Percentiles rank a stretch among this genome's conserved stretches.
Evolutionary conservation across 1,140 invertebrate genomes (phyloP).

Genomic region (Contarinia nasturtii): DNA sequence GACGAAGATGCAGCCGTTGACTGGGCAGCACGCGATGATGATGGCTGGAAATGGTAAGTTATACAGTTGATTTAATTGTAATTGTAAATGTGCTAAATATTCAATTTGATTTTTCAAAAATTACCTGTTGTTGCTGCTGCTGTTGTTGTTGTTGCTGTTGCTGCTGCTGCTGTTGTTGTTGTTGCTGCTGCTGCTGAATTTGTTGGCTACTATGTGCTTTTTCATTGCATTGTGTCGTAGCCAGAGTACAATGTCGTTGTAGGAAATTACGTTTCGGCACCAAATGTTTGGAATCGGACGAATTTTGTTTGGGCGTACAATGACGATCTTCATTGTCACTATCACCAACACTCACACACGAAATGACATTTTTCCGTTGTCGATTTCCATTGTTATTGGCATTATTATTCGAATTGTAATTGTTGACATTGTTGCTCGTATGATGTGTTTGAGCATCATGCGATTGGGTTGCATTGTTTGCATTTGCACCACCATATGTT

Average conservation of each 20-base stretch:
- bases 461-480: conserved; percentile 6
- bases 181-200: conserved; percentile 1
- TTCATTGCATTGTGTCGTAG: not conserved
- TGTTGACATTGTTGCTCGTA: conserved; percentile 11
- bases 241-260: no score
- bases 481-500: conserved; percentile 7
- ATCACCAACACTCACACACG: conserved; percentile 63
- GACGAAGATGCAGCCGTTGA: not conserved
- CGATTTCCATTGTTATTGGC: conserved; percentile 5
- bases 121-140: conserved; percentile 4
- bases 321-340: conserved; percentile 54
- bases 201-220: not conserved
- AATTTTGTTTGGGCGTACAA: conserved; percentile 17
- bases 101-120: no score
- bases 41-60: no score
- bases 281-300: not conserved
- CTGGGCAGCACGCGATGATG: no score
- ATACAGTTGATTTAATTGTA: no score
- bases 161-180: conserved; percentile 1
- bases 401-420: conserved; percentile 12
- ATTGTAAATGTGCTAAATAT: no score
- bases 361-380: conserved; percentile 50
- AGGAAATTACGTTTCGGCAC: no score
- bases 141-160: conserved; percentile 8
- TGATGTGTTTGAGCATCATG: conserved; percentile 1